Conservation (phyloP, 1,140 invertebrate genomes). For the Megalonaias nervosa region DNA sequence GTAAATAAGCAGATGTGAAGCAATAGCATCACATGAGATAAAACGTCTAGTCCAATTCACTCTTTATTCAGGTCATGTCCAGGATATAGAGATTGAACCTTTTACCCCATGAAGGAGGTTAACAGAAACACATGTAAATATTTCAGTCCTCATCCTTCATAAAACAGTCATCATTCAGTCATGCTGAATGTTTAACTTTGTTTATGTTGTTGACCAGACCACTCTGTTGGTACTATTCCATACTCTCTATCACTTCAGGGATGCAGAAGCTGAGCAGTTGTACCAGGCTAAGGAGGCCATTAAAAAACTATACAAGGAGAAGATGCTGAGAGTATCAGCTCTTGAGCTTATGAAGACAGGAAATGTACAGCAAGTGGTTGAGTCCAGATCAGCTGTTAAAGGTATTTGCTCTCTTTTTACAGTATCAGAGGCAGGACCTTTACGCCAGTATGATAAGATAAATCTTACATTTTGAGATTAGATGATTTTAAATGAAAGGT, state of each 20-base stretch:
- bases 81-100: not conserved
- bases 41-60: no score
- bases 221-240: not conserved
- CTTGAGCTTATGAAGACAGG: constrained; percentile 56
- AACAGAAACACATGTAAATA: not conserved
- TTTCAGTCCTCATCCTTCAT: no score
- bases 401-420: no score
- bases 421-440: no score
- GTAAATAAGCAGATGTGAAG: no score
- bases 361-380: constrained; percentile 16
- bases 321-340: constrained; percentile 50
- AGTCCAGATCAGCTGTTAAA: constrained; percentile 1
- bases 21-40: no score
- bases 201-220: no score
- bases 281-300: constrained; percentile 62
- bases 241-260: constrained; percentile 33
- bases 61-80: not conserved
- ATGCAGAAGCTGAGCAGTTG: constrained; percentile 64
- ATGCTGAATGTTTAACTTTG: no score
- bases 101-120: not conserved
- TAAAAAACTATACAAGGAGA: constrained; percentile 61
- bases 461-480: no score
- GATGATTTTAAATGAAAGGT: no score
- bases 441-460: no score
- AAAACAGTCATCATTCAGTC: no score